Evolutionary conservation across 2,888 invertebrate species (phyloP).

Genomic region (Chaetogeoica ovagalla): DNA sequence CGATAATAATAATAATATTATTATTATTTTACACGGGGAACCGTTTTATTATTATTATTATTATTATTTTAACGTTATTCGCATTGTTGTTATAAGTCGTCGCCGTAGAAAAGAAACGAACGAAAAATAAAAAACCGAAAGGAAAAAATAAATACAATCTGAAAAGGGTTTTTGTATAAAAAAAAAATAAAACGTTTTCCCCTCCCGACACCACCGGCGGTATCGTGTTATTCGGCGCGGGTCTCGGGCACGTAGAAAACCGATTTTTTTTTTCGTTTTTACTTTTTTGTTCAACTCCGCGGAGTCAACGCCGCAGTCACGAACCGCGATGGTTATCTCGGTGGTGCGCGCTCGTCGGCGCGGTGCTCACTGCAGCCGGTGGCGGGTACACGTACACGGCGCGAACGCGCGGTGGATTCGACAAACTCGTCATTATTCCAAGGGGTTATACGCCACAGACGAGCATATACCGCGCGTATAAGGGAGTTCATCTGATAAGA

Average conservation of each 20-base stretch:
- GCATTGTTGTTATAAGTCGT: neutral
- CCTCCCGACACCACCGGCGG: no score
- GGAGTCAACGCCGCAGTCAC: conserved; percentile 45
- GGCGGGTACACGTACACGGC: no score
- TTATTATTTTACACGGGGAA: neutral
- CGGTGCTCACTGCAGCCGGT: neutral
- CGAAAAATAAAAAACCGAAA: neutral
- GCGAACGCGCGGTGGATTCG: conserved; percentile 27
- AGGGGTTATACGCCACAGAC: neutral
- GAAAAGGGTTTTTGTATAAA: no score
- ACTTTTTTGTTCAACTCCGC: no score
- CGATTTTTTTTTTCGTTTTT: no score
- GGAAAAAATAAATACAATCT: no score
- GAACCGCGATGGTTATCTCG: conserved; percentile 51
- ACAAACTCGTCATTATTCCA: conserved; percentile 51
- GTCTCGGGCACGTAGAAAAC: conserved; percentile 49
- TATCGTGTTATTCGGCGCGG: conserved; percentile 8
- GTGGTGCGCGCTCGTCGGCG: neutral
- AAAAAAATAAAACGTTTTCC: neutral
- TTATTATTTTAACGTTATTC: neutral
- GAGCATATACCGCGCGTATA: neutral
- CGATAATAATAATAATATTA: conserved; percentile 21
- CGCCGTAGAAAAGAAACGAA: neutral
- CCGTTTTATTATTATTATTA: conserved; percentile 1
- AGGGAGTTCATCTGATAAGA: conserved; percentile 49